Base-by-base conservation (phyloP, 2,113 vertebrate species). In the Lipotes vexillifer region DNA sequence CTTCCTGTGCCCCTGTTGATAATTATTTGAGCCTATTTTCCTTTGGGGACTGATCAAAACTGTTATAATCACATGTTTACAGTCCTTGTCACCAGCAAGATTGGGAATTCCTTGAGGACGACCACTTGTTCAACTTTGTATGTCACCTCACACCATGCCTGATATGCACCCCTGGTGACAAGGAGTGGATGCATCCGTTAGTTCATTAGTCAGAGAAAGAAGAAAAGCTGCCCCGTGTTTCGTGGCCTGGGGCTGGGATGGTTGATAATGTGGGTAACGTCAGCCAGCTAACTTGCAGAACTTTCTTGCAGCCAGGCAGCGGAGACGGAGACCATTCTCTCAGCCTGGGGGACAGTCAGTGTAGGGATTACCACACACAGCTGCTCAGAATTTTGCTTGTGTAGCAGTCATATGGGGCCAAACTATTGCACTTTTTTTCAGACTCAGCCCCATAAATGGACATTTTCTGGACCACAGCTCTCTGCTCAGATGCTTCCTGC, bases 381-480 rank as follows among this genome's bases (percentile, higher is more conserved):
- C 78, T 90, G 89, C 83, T 97, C 78, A 49, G 52, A 89, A 75
- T 92, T 96, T 94, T 94, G 65, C 84, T 78, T 90, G 87, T 85
- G 87, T 95, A 75, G 93, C 81, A 87, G 38, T 81, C 90, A 71
- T 93, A 81, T 87, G 44, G 49, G 14, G 61, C 93, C 96, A 95
- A 80, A 84, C n/a, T 21, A 3, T 71, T 92, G 74, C 77, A 36
- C 89, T 66, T 93, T 97, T 97, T 80, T 97, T 89, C 83, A 93
- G 80, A 95, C 90, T 96, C 91, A 83, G 86, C 83, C 72, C 90
- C 86, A 93, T 81, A 86, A 96, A 84, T 6, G 2, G 78, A 52
- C 36, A 57, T 93, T 97, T 96, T 97, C 84, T 93, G 83, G 44
- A 52, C 88, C 89, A 33, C 66, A 90, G 2, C 33, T 96, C 74